Conservation (phyloP, 2,888 invertebrate genomes). For the Tinea semifulvella region DNA sequence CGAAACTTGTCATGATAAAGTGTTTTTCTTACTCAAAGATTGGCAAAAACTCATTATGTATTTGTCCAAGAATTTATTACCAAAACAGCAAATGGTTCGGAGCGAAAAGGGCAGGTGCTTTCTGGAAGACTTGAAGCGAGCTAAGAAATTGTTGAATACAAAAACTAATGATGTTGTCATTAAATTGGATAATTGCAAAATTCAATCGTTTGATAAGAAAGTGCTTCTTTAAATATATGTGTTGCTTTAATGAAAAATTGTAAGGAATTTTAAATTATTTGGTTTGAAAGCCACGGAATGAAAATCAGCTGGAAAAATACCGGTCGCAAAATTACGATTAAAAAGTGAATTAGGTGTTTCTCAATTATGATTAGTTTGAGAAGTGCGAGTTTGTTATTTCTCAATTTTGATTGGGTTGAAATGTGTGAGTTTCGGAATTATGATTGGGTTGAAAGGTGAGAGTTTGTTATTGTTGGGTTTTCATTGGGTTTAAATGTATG, state of each 20-base stretch:
- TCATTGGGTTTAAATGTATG: too few species aligned
- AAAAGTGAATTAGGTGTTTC: too few species aligned
- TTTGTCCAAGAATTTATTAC: constrained; percentile 46
- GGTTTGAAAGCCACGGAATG: too few species aligned
- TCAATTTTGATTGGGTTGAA: too few species aligned
- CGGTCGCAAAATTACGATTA: too few species aligned
- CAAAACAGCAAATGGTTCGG: constrained; percentile 43
- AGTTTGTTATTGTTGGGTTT: too few species aligned
- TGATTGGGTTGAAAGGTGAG: too few species aligned
- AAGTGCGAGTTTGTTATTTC: too few species aligned
- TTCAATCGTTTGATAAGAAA: constrained; percentile 29
- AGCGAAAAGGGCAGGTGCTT: constrained; percentile 49
- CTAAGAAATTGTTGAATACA: constrained; percentile 41
- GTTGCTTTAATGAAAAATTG: neutral
- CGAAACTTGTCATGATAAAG: constrained; percentile 39
- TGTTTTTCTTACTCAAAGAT: constrained; percentile 42
- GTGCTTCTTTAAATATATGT: constrained; percentile 34
- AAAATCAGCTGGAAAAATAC: neutral
- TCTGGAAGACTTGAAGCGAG: constrained; percentile 45
- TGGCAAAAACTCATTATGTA: constrained; percentile 52
- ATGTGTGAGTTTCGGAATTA: too few species aligned
- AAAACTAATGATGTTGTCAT: constrained; percentile 36
- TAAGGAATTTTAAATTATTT: neutral
- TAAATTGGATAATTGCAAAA: constrained; percentile 25
- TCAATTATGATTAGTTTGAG: too few species aligned